A percentile compares a stretch with the other conserved stretches of the same genome.
Evolutionary conservation across 2,888 invertebrate genomes (phyloP).

Genomic region (Salticus scenicus): DNA sequence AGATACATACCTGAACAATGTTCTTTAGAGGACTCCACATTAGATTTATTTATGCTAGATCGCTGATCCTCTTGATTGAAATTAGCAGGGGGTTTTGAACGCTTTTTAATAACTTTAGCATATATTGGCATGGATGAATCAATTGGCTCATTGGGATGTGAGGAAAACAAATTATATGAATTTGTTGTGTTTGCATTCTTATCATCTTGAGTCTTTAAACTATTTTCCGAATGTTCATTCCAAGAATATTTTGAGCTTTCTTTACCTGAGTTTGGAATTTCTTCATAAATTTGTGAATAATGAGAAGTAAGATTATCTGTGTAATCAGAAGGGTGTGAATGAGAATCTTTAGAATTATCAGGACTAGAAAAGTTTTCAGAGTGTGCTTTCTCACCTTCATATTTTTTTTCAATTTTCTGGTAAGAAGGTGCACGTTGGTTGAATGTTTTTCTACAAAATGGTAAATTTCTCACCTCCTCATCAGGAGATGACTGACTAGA

Average conservation of each 20-base stretch:
- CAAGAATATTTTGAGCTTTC: constrained; percentile 21
- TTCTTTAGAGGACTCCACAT: constrained; percentile 22
- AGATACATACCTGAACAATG: constrained; percentile 31
- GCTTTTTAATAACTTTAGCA: constrained; percentile 63
- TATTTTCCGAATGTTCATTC: constrained; percentile 37
- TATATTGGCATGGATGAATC: constrained; percentile 63
- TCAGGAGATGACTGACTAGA: constrained; percentile 63
- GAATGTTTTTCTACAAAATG: constrained; percentile 29
- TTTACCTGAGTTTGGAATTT: constrained; percentile 47
- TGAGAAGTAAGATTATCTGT: constrained; percentile 28
- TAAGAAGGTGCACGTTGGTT: constrained; percentile 16
- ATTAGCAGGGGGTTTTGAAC: constrained; percentile 42
- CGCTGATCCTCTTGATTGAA: constrained; percentile 36
- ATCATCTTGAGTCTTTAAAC: constrained; percentile 45
- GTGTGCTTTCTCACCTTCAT: constrained; percentile 12
- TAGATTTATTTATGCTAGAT: background rate
- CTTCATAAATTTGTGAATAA: constrained; percentile 60
- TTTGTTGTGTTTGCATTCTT: constrained; percentile 53
- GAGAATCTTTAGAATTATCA: constrained; percentile 7
- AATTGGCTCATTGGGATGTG: constrained; percentile 18
- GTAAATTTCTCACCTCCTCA: constrained; percentile 26
- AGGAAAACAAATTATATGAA: constrained; percentile 20
- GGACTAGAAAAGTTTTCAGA: constrained; percentile 31
- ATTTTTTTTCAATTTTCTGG: constrained; percentile 19
- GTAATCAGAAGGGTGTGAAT: constrained; percentile 20